Conservation (phyloP, 1,140 invertebrate species). For the Drosophila lacteicornis region DNA sequence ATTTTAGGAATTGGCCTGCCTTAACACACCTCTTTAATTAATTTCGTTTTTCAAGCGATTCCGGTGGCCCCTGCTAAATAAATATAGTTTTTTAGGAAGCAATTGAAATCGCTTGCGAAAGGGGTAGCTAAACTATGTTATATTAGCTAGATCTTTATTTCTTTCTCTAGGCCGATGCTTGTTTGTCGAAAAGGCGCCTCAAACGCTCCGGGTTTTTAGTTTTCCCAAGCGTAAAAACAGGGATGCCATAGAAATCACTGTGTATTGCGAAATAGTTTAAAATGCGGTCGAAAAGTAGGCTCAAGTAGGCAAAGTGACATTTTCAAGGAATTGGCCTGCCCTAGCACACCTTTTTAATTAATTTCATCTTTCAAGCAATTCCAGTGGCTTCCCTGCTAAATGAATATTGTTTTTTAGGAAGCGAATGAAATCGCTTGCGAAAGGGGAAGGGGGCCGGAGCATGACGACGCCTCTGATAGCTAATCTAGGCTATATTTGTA, state of each 20-base stretch:
- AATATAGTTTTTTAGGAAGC: not conserved
- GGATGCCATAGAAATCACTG: not conserved
- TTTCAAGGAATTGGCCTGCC: no score
- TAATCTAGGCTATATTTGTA: constrained; percentile 12
- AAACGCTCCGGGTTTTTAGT: not conserved
- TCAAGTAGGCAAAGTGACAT: no score
- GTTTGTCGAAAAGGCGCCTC: not conserved
- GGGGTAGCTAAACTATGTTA: constrained; percentile 1
- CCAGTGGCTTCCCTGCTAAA: not conserved
- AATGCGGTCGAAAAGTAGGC: not conserved
- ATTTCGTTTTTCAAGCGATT: not conserved
- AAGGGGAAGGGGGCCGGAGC: no score
- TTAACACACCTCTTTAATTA: not conserved
- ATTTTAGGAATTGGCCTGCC: no score
- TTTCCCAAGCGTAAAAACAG: not conserved
- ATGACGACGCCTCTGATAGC: not conserved
- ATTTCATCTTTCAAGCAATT: not conserved
- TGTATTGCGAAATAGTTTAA: not conserved
- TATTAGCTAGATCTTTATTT: constrained; percentile 16
- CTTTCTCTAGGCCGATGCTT: constrained; percentile 1
- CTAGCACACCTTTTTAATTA: no score
- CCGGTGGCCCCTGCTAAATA: not conserved
- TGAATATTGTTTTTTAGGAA: not conserved
- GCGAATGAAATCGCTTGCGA: not conserved
- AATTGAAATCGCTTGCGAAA: not conserved